Base-by-base conservation (phyloP, 2,888 invertebrate species). In the Sarcophaga carnaria region DNA sequence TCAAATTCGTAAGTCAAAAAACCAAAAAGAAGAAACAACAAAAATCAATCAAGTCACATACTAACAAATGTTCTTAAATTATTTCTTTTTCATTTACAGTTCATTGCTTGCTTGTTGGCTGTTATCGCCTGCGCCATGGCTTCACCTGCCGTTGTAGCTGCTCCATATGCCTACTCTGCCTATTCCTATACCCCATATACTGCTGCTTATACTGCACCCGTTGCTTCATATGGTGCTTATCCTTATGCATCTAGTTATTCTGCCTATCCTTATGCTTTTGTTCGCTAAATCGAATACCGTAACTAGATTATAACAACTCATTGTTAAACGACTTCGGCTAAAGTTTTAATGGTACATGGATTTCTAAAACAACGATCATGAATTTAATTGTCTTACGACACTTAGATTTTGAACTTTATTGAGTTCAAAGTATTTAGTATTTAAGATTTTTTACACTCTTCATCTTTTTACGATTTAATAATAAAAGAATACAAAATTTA, bases 81-180 rank as follows among this genome's bases (percentile, higher is more conserved):
- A 14, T 71, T 47, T 76, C 22, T 5, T 37, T 70, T 49, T 80
- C 11, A 11, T 54, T 64, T 85, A 2, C 64, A 93, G 93, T 91
- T 93, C 87, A 90, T 91, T 85, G 82, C 92, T 80, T 92, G 95
- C 83, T 94, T 94, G 59, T 91, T 93, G 89, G 92, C 92, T 88
- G 80, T 92, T 80, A 89, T 93, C 76, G 92, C 93, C 88, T 92
- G 93, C 87, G 93, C 93, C 81, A 92, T 93, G 80, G 93, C 94
- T 89, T 93, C 93, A 86, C 93, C 94, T 62, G 93, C 90, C 69
- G 89, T 95, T 3, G 94, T 95, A 14, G 94, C 95, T n/a, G 94
- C 95, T 25, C 94, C 95, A 2, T 91, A 95, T 45, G 95, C 95
- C 20, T 95, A 95, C 89, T 94, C 94, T 75, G 85, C 89, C 6